Evolutionary conservation across 2,113 vertebrate species (phyloP).

Genomic region (Oncorhynchus gorbuscha): DNA sequence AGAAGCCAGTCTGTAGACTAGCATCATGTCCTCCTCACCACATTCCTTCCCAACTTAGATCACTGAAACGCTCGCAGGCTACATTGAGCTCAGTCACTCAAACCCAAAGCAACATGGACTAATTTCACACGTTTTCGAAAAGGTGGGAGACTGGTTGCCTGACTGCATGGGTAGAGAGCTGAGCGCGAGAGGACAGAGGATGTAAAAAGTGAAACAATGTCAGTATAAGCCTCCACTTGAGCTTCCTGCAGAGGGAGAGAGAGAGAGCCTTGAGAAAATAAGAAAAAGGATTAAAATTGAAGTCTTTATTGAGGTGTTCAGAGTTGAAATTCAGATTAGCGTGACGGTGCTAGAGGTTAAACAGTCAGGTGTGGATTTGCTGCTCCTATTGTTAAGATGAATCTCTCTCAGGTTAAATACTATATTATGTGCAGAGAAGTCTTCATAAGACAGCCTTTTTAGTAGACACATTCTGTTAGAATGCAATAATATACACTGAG

Average conservation of each 20-base stretch:
- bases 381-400: slow-evolving; percentile 42
- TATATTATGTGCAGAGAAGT: slow-evolving; percentile 28
- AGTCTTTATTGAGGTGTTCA: slow-evolving; percentile 49
- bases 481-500: too few species aligned
- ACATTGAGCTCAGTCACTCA: slow-evolving; percentile 28
- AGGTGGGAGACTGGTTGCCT: neutral
- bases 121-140: slow-evolving; percentile 9
- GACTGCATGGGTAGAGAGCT: neutral
- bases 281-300: slow-evolving; percentile 26
- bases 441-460: neutral
- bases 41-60: slow-evolving; percentile 74
- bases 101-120: slow-evolving; percentile 37
- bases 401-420: slow-evolving; percentile 22
- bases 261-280: neutral
- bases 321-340: slow-evolving; percentile 53
- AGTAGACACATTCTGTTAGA: too few species aligned
- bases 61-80: slow-evolving; percentile 38
- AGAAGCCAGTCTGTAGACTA: slow-evolving; percentile 62
- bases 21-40: slow-evolving; percentile 54
- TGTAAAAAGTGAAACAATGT: slow-evolving; percentile 36
- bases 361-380: slow-evolving; percentile 51
- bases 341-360: slow-evolving; percentile 48
- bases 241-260: neutral
- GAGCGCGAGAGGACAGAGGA: slow-evolving; percentile 13
- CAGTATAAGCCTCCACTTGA: slow-evolving; percentile 18